phyloP scores from a whole-genome alignment of 2,113 vertebrate genomes.

The Tautogolabrus adspersus region DNA sequence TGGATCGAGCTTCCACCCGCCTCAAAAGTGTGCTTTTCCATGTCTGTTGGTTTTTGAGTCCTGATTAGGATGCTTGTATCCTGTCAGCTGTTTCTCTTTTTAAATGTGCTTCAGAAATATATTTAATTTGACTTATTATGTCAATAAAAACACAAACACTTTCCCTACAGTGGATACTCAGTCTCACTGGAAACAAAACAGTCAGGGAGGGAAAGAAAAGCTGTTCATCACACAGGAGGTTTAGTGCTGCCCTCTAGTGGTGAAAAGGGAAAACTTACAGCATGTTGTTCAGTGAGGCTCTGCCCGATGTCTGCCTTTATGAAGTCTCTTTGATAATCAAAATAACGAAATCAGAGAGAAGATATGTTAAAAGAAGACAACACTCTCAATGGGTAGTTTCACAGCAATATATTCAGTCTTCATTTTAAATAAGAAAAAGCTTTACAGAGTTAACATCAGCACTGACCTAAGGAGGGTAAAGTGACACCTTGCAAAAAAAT shows the following conservation, averaged over 20 bases:
- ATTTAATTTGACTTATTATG: too few relatives aligned
- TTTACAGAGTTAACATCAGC: background rate
- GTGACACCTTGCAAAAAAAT: too few relatives aligned
- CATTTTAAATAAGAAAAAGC: background rate
- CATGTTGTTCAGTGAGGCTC: background rate
- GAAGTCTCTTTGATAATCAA: background rate
- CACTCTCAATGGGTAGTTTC: background rate
- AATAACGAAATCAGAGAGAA: background rate
- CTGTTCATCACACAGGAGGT: background rate
- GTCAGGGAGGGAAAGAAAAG: background rate
- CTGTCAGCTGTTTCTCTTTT: too few relatives aligned
- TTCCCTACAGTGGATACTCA: too few relatives aligned
- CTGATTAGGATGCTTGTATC: too few relatives aligned
- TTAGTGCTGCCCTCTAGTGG: slow-evolving; percentile 59
- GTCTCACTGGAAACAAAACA: too few relatives aligned
- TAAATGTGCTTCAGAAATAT: too few relatives aligned
- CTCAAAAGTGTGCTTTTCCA: too few relatives aligned
- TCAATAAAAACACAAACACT: too few relatives aligned
- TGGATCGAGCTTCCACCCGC: too few relatives aligned
- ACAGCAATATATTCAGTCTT: background rate
- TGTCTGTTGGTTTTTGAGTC: too few relatives aligned
- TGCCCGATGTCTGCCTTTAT: background rate
- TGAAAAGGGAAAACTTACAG: background rate
- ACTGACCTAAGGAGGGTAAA: too few relatives aligned
- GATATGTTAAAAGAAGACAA: background rate